phyloP scores from a whole-genome alignment of 2,888 invertebrate genomes.

The Tholera decimalis region DNA sequence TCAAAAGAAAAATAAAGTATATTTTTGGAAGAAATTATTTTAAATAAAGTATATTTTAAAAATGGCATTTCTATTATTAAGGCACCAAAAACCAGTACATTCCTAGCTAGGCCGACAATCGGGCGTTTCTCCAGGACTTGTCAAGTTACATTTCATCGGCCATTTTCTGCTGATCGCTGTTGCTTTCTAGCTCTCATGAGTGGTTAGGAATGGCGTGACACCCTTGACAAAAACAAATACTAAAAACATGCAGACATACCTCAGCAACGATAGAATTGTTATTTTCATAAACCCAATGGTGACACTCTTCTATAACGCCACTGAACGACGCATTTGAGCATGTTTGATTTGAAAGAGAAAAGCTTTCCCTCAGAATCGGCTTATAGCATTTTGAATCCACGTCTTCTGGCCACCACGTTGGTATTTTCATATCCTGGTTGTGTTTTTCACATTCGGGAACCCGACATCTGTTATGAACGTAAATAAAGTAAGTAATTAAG shows the following conservation, averaged over 20 bases:
- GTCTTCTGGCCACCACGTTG: slow-evolving; percentile 81
- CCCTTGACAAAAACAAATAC: too few relatives aligned
- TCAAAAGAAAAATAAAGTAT: too few relatives aligned
- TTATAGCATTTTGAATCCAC: slow-evolving; percentile 76
- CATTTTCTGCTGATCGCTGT: too few relatives aligned
- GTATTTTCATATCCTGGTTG: slow-evolving; percentile 57
- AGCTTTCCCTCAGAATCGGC: slow-evolving; percentile 72
- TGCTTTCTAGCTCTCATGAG: too few relatives aligned
- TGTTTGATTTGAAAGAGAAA: slow-evolving; percentile 68
- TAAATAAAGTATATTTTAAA: too few relatives aligned
- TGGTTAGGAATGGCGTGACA: too few relatives aligned
- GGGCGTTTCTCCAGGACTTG: too few relatives aligned
- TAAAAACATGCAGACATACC: slow-evolving; percentile 62
- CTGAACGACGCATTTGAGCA: slow-evolving; percentile 76
- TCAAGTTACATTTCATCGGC: too few relatives aligned
- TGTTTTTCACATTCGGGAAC: slow-evolving; percentile 79
- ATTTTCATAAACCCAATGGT: slow-evolving; percentile 83
- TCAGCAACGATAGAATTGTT: slow-evolving; percentile 80
- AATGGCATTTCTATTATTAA: too few relatives aligned
- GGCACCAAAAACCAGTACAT: too few relatives aligned
- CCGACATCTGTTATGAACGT: slow-evolving; percentile 74
- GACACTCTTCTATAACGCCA: slow-evolving; percentile 74
- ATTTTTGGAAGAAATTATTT: too few relatives aligned
- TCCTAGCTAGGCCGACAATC: too few relatives aligned
- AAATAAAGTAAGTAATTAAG: not conserved